Evolutionary conservation across 1,140 invertebrate genomes (phyloP), one percentile per base, ranked within the genome.

Genomic region (Melanaphis sacchari): DNA sequence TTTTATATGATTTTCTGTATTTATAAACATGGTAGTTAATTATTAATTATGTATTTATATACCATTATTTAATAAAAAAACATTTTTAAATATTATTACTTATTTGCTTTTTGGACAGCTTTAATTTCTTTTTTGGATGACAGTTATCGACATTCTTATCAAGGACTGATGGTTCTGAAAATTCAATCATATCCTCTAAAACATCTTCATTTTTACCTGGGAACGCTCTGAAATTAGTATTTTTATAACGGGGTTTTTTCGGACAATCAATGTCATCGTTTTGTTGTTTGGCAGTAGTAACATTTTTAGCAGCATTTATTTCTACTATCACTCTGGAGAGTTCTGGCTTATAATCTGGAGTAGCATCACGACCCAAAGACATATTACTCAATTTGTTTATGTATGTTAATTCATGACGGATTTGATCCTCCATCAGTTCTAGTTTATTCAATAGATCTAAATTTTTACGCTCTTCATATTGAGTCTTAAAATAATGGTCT

Each of bases 121-220:
- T 46, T 40, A 26, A 9, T 85, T 38, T 84, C 18, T 93, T 93
- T 31, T 54, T 84, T 0, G 41, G 38, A 84, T 49, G 31, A 84
- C 43, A 49, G 22, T 36, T 11, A 49, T 22, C 46, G 7, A 15
- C 24, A 5, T 43, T 15, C 40, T 38, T 18, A 1, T 24, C 18
- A 22, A 21, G 38, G 2, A 31, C 38, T 54, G 40, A 8, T 31
- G 38, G 8, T 85, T 54, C n/a, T 40, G 43, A 11, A 26, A 24
- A 31, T 38, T 22, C 54, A 26, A 93, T 46, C 91, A 93, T 93
- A 41, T 93, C 81, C 1, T 93, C 38, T 7, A 93, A 46, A 24
- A 85, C 4, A 1, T 54, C 41, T 85, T 93, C 91, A 54, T 93
- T 93, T 85, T 31, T 85, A n/a, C 91, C 91, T 18, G 91, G 91